A percentile compares a stretch with the other conserved stretches of the same genome.
These are phyloP conservation scores for Volucella inflata DNA, from an alignment of 2,888 invertebrate species.

Conservation along the genomic window DNA sequence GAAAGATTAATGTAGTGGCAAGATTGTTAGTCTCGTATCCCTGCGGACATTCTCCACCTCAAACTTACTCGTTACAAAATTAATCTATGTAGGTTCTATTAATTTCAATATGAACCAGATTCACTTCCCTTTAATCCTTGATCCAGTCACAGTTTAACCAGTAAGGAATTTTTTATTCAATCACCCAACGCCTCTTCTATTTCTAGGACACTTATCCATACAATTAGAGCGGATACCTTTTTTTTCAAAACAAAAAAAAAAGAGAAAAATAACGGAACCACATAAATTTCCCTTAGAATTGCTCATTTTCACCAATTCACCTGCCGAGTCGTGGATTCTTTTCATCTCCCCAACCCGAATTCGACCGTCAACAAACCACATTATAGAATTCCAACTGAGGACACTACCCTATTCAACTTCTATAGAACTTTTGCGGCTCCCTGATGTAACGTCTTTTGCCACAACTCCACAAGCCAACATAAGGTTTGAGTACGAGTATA, in stretches of 20 bases:
- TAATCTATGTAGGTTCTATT: too few relatives aligned
- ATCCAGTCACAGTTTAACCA: too few relatives aligned
- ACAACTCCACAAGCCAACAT: not conserved
- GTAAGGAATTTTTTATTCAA: not conserved
- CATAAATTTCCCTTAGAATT: constrained; percentile 21
- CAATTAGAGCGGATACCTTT: not conserved
- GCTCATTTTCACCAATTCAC: constrained; percentile 18
- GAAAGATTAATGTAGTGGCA: too few relatives aligned
- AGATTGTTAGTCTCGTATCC: too few relatives aligned
- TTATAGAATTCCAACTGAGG: constrained; percentile 34
- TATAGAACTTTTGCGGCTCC: constrained; percentile 29
- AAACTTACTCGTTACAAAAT: too few relatives aligned
- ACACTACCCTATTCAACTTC: not conserved
- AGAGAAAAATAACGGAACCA: constrained; percentile 7
- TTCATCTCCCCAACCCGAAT: constrained; percentile 11
- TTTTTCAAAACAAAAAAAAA: too few relatives aligned
- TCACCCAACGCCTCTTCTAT: not conserved
- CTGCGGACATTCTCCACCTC: too few relatives aligned
- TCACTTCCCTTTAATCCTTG: too few relatives aligned
- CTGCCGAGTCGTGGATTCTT: not conserved
- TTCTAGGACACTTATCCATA: not conserved
- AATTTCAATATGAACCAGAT: too few relatives aligned
- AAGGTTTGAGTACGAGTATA: not conserved
- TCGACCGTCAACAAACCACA: constrained; percentile 31
- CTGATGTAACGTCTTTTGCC: constrained; percentile 9